Evolutionary conservation across 2,888 invertebrate genomes (phyloP), one percentile per base, ranked within the genome.

Genomic region (Xestobium rufovillosum): DNA sequence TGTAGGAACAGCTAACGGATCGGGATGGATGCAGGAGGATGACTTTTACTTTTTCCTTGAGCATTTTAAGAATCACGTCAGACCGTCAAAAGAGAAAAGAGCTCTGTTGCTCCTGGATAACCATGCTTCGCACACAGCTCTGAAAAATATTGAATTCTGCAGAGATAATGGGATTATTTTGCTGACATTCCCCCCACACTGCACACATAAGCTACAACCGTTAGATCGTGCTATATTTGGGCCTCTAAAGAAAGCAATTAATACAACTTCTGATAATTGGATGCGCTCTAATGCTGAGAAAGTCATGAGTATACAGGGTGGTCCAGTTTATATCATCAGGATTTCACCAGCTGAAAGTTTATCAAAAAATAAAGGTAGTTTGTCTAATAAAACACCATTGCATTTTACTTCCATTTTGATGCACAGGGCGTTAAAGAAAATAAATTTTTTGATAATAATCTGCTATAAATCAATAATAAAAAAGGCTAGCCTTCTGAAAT

Each of bases 151-250:
- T 16, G 44, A 57, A 23, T 52, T 48, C 27, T 56, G 53, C 34
- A 54, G 49, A 47, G 47, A 53, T 8, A 50, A 54, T 43, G 54
- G 56, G n/a, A n/a, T n/a, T n/a, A n/a, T 54, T 36, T 43, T 54
- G 38, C 44, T 59, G 8, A 49, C 54, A 11, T 52, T 58, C 37
- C 55, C 57, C 3, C 57, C 58, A 8, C 60, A 62, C 38, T 57
- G 57, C 38, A 50, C 52, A 4, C 61, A 62, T 36, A 56, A 52
- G 34, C 36, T 62, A 14, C 60, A 61, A 38, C 60, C 57, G 16
- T 31, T 57, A n/a, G 56, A 61, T 43, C 36, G 52, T 14, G 43
- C 50, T 13, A 49, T 57, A 2, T 59, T 49, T 47, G 55, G 58
- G 3, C 57, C 58, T 15, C 44, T 59, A 14, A 61, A 60, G 43